Conservation (phyloP, 2,797 vertebrate genomes). For the Myotis planiceps region DNA sequence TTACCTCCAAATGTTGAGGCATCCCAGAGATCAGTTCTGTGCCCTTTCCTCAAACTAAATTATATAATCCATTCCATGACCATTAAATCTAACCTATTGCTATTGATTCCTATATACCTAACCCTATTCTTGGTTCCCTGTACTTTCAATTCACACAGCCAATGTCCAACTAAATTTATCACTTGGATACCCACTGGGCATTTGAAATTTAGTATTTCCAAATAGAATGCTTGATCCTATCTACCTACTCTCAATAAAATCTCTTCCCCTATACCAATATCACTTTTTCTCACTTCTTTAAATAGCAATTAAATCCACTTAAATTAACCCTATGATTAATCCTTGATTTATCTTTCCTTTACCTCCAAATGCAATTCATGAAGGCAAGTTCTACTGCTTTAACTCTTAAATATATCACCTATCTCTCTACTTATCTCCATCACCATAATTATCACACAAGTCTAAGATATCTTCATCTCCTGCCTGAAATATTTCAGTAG, state of each 20-base stretch:
- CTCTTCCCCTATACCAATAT: not conserved
- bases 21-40: not conserved
- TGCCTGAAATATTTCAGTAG: not conserved
- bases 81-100: not conserved
- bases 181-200: not conserved
- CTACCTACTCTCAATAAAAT: not conserved
- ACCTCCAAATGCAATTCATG: not conserved
- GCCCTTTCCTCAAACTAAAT: not conserved
- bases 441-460: not conserved
- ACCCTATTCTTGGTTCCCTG: not conserved
- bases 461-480: not conserved
- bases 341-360: not conserved
- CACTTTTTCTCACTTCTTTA: not conserved
- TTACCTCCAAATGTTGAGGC: not conserved
- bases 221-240: not conserved
- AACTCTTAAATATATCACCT: not conserved
- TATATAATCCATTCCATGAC: not conserved
- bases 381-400: not conserved
- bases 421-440: not conserved
- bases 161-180: not conserved
- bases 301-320: not conserved
- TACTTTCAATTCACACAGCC: not conserved
- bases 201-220: slow-evolving; percentile 11
- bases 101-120: not conserved
- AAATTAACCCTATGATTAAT: not conserved